phyloP scores from a whole-genome alignment of 2,113 vertebrate genomes.

The Bufo gargarizans region DNA sequence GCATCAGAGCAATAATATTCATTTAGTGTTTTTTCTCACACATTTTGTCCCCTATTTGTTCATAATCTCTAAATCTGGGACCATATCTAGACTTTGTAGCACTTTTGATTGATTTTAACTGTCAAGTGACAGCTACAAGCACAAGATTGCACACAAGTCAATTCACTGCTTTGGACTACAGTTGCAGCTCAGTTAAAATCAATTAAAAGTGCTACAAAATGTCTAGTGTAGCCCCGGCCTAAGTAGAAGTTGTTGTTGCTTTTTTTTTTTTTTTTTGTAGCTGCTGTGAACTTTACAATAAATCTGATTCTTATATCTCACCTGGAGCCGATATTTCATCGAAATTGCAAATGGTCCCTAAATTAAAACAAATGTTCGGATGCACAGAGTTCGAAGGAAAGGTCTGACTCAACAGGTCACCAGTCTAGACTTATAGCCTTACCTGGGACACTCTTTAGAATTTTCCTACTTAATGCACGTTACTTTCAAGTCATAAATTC shows the following conservation, averaged over 20 bases:
- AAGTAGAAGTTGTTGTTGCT: not conserved
- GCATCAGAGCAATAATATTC: not conserved
- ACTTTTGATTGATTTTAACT: too few relatives aligned
- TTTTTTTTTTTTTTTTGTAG: constrained; percentile 50
- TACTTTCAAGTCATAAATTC: constrained; percentile 71
- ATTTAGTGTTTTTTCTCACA: not conserved
- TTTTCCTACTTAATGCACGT: constrained; percentile 41
- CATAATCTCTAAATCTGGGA: not conserved
- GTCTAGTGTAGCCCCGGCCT: too few relatives aligned
- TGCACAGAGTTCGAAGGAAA: constrained; percentile 50
- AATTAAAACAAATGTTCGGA: constrained; percentile 66
- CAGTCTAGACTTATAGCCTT: constrained; percentile 61
- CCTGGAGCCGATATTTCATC: constrained; percentile 66
- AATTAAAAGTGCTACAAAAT: too few relatives aligned
- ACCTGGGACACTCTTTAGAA: constrained; percentile 62
- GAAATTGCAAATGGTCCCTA: constrained; percentile 56
- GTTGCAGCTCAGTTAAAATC: too few relatives aligned
- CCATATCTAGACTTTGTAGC: too few relatives aligned
- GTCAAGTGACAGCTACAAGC: too few relatives aligned
- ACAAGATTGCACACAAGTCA: too few relatives aligned
- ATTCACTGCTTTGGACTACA: too few relatives aligned
- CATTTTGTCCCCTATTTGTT: not conserved
- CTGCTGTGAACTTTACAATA: constrained; percentile 66
- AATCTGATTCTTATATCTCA: constrained; percentile 67
- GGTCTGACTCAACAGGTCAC: constrained; percentile 27